Conservation (phyloP, 1,140 invertebrate genomes). For the Dendrolimus kikuchii region DNA sequence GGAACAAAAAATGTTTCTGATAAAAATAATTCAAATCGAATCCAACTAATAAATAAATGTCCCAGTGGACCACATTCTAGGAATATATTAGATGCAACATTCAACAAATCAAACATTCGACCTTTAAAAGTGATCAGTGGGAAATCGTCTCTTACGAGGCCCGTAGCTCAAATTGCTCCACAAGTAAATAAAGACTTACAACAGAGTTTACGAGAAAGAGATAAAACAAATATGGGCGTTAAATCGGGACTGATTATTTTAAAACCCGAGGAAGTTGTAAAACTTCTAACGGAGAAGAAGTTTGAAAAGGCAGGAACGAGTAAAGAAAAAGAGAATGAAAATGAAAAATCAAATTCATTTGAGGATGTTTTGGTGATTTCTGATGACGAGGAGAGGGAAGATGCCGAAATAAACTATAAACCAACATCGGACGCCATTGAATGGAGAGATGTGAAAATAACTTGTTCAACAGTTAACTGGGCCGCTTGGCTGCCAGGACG, state of each 20-base stretch:
- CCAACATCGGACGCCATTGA: background rate
- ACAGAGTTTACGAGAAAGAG: background rate
- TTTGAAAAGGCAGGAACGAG: background rate
- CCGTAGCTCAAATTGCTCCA: too few relatives aligned
- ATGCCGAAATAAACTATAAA: background rate
- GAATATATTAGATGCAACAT: too few relatives aligned
- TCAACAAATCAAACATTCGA: too few relatives aligned
- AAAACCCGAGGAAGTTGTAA: slow-evolving; percentile 65
- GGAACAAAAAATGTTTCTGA: background rate
- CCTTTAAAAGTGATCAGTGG: too few relatives aligned
- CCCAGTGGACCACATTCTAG: too few relatives aligned
- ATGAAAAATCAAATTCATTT: slow-evolving; percentile 14
- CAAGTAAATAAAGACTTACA: too few relatives aligned
- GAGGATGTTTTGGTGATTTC: slow-evolving; percentile 36
- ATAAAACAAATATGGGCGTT: background rate
- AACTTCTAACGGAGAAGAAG: slow-evolving; percentile 16
- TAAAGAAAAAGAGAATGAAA: background rate
- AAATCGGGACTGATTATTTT: slow-evolving; percentile 46
- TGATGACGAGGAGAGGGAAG: slow-evolving; percentile 38
- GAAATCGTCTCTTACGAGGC: too few relatives aligned
- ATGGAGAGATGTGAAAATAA: slow-evolving; percentile 11
- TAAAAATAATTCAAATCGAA: slow-evolving; percentile 19
- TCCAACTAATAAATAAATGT: background rate
- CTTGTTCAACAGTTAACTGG: slow-evolving; percentile 36
- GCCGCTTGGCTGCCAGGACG: slow-evolving; percentile 42